phyloP scores from a whole-genome alignment of 2,888 invertebrate genomes.

The Pandemis heparana region DNA sequence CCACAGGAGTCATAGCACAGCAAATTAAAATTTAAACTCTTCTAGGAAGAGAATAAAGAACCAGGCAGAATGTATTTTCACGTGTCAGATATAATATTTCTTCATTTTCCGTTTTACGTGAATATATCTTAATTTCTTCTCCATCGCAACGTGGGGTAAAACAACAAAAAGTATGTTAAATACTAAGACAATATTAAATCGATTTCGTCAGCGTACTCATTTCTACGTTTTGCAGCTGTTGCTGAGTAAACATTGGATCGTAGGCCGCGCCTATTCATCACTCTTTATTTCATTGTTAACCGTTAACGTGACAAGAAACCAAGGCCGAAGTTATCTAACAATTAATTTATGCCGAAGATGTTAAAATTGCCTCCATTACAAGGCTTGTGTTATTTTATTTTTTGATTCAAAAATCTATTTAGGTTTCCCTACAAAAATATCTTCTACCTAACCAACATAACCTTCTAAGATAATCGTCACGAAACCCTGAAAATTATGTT shows the following conservation, averaged over 20 bases:
- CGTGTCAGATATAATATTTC: background rate
- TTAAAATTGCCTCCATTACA: constrained; percentile 1
- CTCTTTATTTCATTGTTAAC: constrained; percentile 40
- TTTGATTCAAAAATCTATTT: background rate
- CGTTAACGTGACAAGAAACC: constrained; percentile 32
- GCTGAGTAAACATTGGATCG: constrained; percentile 30
- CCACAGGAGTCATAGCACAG: too few relatives aligned
- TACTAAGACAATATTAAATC: constrained; percentile 23
- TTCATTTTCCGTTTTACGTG: background rate
- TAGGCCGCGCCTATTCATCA: constrained; percentile 25
- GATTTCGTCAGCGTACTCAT: constrained; percentile 24
- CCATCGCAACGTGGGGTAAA: background rate
- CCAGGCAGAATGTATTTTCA: too few relatives aligned
- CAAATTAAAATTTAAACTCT: too few relatives aligned
- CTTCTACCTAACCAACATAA: too few relatives aligned
- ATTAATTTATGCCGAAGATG: constrained; percentile 16
- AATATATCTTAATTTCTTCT: background rate
- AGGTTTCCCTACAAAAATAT: too few relatives aligned
- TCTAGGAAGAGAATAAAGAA: too few relatives aligned
- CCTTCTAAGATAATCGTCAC: background rate
- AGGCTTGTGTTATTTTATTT: background rate
- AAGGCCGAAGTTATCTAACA: constrained; percentile 32
- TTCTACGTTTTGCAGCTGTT: constrained; percentile 33
- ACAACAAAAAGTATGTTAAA: constrained; percentile 4
- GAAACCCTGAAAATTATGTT: background rate